These are phyloP conservation scores for Passer domesticus DNA, from an alignment of 2,113 vertebrate genomes.

Conservation along the genomic window DNA sequence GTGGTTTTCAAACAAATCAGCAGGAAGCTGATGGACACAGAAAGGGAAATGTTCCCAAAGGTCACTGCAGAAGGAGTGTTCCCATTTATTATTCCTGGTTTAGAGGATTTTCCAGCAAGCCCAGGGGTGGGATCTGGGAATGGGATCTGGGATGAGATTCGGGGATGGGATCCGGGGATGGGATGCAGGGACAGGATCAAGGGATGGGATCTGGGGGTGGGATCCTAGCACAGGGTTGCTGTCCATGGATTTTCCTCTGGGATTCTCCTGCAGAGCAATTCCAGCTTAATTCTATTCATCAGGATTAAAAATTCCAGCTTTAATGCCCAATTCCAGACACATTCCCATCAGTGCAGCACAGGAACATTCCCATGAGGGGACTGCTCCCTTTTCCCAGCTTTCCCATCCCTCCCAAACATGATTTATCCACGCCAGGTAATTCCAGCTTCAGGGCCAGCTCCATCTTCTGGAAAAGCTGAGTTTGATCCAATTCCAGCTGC, in stretches of 20 bases:
- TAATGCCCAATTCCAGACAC: background rate
- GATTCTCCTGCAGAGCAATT: background rate
- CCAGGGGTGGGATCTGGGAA: too few relatives aligned
- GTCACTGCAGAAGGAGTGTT: rapidly evolving
- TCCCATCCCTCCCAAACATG: background rate
- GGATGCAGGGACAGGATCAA: too few relatives aligned
- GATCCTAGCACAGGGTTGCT: background rate
- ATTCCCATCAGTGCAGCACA: background rate
- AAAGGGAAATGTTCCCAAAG: background rate
- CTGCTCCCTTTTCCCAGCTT: background rate
- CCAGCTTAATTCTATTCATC: background rate
- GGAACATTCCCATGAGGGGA: background rate
- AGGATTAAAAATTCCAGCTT: background rate
- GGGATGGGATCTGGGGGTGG: too few relatives aligned
- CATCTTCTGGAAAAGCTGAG: background rate
- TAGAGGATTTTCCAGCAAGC: background rate
- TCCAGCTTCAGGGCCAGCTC: background rate
- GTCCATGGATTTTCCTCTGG: rapidly evolving
- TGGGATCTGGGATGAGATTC: too few relatives aligned
- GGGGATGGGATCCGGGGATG: too few relatives aligned
- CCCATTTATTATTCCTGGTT: background rate
- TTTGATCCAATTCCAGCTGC: background rate
- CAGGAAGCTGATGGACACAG: rapidly evolving
- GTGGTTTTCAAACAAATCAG: background rate
- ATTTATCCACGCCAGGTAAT: rapidly evolving